phyloP scores from a whole-genome alignment of 2,888 invertebrate species.

The Lithophane ornitopus region DNA sequence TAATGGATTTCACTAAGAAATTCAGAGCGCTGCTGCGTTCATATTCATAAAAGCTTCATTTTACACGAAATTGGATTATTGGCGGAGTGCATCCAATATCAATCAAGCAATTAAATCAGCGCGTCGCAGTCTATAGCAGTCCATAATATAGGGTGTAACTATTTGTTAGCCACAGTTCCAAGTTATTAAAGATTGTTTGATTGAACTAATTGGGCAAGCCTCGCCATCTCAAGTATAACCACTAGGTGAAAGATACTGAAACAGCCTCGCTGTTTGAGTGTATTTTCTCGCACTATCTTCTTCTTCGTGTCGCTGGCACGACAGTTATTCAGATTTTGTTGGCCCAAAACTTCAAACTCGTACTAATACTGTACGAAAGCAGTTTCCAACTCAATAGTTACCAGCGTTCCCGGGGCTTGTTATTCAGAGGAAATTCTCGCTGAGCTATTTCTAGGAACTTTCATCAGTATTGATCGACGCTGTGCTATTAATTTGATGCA shows the following conservation, averaged over 20 bases:
- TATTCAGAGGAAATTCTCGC: background rate
- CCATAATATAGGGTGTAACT: background rate
- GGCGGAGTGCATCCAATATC: background rate
- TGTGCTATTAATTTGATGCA: background rate
- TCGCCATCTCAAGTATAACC: background rate
- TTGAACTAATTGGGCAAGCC: background rate
- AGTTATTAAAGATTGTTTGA: conserved; percentile 1
- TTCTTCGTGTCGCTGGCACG: too few species aligned
- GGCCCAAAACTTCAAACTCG: background rate
- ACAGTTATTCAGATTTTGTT: background rate
- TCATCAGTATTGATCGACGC: conserved; percentile 15
- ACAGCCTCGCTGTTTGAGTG: background rate
- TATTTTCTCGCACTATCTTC: conserved; percentile 1
- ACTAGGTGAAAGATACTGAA: conserved; percentile 2
- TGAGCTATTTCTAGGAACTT: conserved; percentile 33
- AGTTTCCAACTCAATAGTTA: conserved; percentile 1
- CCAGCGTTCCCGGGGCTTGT: background rate
- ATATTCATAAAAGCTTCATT: background rate
- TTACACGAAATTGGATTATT: background rate
- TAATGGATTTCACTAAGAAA: background rate
- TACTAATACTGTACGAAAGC: background rate
- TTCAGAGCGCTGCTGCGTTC: too few species aligned
- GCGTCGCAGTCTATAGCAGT: background rate
- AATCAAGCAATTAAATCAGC: background rate
- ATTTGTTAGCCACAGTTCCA: background rate